A percentile compares a stretch with the other conserved stretches of the same genome.
phyloP scores from a whole-genome alignment of 2,888 invertebrate species.

The Rhamphomyia laevipes region DNA sequence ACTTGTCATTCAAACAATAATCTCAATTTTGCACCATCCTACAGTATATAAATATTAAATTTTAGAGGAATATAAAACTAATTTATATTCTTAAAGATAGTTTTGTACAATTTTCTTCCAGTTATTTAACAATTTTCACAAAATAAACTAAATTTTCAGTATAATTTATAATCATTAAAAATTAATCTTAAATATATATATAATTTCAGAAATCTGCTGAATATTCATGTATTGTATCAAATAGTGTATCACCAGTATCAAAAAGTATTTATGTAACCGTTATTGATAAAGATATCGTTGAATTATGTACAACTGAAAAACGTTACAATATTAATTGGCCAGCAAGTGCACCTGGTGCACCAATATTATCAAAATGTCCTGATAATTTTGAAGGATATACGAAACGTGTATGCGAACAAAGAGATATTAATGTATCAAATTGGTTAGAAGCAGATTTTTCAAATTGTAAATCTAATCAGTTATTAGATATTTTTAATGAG shows the following conservation, averaged over 20 bases:
- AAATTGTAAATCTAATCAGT: slow-evolving; percentile 52
- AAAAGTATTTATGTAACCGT: slow-evolving; percentile 54
- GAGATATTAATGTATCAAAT: slow-evolving; percentile 50
- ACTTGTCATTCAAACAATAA: no score
- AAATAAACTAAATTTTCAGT: no score
- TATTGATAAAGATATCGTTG: slow-evolving; percentile 46
- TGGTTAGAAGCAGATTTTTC: slow-evolving; percentile 72
- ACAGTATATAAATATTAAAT: no score
- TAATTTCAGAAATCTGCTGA: slow-evolving; percentile 57
- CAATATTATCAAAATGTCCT: slow-evolving; percentile 53
- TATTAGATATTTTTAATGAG: slow-evolving; percentile 50
- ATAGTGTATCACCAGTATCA: slow-evolving; percentile 43
- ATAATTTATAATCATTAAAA: no score
- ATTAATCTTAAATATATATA: background rate
- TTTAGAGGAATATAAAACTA: no score
- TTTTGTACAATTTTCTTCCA: no score
- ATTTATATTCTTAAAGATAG: no score
- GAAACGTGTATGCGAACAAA: slow-evolving; percentile 45
- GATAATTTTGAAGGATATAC: slow-evolving; percentile 43
- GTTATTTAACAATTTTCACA: no score
- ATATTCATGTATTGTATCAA: slow-evolving; percentile 61
- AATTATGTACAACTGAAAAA: slow-evolving; percentile 44
- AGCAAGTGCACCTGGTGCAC: slow-evolving; percentile 60
- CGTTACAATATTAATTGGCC: slow-evolving; percentile 51
- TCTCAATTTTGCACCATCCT: no score